Conservation (phyloP, 1,140 invertebrate genomes). For the Nephila pilipes region DNA sequence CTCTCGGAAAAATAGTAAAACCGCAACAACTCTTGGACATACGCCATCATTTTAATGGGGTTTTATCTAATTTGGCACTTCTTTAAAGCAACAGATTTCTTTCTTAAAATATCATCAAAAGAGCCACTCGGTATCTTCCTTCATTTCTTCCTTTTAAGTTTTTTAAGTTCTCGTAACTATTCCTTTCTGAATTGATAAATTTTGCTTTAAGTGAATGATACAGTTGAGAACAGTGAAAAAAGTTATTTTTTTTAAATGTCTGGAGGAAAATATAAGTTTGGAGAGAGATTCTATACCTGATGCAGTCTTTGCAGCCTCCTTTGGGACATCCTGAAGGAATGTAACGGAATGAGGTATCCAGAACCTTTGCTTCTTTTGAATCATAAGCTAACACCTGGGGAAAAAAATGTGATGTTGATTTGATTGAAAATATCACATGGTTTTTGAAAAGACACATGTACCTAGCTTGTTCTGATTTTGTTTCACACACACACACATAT, state of each 20-base stretch:
- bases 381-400: slow-evolving; percentile 71
- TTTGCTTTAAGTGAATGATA: neutral
- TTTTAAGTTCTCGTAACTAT: neutral
- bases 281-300: slow-evolving; percentile 43
- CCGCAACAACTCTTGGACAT: neutral
- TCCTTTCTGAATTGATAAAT: neutral
- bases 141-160: too few relatives aligned
- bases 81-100: neutral
- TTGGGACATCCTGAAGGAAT: slow-evolving; percentile 70
- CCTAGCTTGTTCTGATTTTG: too few relatives aligned
- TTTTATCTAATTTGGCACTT: neutral
- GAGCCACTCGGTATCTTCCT: too few relatives aligned
- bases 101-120: too few relatives aligned
- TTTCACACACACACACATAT: too few relatives aligned
- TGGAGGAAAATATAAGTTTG: neutral
- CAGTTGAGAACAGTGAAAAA: neutral
- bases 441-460: too few relatives aligned
- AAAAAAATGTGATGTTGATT: neutral
- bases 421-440: too few relatives aligned
- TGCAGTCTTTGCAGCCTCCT: slow-evolving; percentile 73
- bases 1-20: neutral
- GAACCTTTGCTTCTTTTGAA: slow-evolving; percentile 64
- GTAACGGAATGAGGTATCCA: slow-evolving; percentile 63
- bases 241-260: neutral
- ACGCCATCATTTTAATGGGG: neutral